A percentile compares a stretch with the other conserved stretches of the same genome.
These are phyloP conservation scores for Erebia epiphron DNA, from an alignment of 2,888 invertebrate genomes.

Conservation along the genomic window DNA sequence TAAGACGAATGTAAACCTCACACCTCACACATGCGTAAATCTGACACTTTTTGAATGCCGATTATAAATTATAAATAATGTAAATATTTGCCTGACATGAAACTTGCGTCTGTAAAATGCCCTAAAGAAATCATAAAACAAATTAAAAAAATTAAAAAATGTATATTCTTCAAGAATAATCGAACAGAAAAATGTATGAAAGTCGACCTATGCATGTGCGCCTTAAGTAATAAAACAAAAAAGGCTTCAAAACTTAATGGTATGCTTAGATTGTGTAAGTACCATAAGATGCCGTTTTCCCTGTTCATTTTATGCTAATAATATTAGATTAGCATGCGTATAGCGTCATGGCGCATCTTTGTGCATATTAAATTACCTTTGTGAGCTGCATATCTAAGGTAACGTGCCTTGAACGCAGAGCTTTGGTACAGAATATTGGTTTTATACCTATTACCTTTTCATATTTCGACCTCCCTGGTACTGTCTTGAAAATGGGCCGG, in stretches of 20 bases:
- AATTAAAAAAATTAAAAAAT: no score
- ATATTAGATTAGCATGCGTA: slow-evolving; percentile 1
- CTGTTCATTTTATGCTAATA: neutral
- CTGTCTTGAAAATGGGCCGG: neutral
- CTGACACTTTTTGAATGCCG: no score
- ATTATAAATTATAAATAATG: no score
- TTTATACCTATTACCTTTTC: neutral
- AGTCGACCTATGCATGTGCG: no score
- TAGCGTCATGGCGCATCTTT: neutral
- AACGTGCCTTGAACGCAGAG: neutral
- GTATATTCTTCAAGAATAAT: no score
- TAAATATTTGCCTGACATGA: no score
- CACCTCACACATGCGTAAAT: no score
- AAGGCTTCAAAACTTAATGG: neutral
- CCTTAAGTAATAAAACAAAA: no score
- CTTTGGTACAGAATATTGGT: neutral
- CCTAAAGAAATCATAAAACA: no score
- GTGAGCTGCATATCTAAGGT: neutral
- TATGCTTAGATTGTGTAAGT: neutral
- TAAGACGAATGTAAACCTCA: no score
- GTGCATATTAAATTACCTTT: slow-evolving; percentile 3
- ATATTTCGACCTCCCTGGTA: neutral
- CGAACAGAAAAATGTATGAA: no score
- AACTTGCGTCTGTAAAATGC: no score
- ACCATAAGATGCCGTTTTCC: neutral